Evolutionary conservation across 2,113 vertebrate genomes (phyloP).

Genomic region (Scolopax mira): DNA sequence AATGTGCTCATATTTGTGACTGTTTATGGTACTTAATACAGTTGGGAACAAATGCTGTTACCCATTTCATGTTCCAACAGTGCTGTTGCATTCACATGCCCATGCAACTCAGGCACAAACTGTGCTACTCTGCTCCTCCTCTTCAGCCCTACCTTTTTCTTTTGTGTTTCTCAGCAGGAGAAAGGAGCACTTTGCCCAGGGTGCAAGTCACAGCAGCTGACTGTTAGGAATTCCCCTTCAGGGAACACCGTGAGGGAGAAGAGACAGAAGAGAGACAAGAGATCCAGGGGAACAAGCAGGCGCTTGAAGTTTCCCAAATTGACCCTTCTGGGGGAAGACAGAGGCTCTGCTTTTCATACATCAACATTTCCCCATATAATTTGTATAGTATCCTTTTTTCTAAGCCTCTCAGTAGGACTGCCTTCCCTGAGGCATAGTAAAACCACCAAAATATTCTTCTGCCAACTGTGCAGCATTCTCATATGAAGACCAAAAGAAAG

Average conservation of each 20-base stretch:
- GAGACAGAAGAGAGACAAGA: neutral
- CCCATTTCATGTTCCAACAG: neutral
- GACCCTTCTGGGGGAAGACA: neutral
- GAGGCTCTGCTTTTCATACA: neutral
- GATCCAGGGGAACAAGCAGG: accelerated
- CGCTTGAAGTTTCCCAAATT: neutral
- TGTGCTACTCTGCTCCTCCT: neutral
- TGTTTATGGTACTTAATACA: neutral
- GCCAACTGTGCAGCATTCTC: neutral
- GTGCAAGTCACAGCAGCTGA: accelerated
- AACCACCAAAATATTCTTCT: neutral
- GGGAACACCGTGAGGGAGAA: neutral
- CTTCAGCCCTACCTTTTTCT: neutral
- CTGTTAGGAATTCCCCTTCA: neutral
- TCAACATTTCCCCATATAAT: neutral
- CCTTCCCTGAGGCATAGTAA: neutral
- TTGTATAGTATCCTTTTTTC: neutral
- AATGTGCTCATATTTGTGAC: accelerated
- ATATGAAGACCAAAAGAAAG: accelerated
- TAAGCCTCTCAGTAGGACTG: neutral
- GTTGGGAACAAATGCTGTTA: neutral
- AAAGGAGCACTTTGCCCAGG: neutral
- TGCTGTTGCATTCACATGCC: neutral
- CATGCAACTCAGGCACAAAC: accelerated
- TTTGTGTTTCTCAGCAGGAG: neutral